phyloP scores from a whole-genome alignment of 2,888 invertebrate species.

The Proisotoma minuta region DNA sequence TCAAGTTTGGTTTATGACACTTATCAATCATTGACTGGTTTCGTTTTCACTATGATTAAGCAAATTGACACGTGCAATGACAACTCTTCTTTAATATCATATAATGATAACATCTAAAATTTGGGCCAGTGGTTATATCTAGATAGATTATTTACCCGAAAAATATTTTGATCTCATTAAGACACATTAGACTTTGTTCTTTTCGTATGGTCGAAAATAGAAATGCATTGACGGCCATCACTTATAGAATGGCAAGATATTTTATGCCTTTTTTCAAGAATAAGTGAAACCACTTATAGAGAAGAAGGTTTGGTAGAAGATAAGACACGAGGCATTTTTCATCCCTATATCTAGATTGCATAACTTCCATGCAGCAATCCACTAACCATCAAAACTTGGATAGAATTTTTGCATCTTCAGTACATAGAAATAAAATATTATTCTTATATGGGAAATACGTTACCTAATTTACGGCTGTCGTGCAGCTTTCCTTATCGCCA shows the following conservation, averaged over 20 bases:
- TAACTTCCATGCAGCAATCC: background rate
- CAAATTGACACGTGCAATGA: too few species aligned
- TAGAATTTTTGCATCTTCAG: background rate
- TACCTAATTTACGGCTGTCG: too few species aligned
- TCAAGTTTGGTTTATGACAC: too few species aligned
- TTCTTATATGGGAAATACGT: background rate
- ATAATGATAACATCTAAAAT: too few species aligned
- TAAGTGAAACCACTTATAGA: background rate
- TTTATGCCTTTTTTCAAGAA: background rate
- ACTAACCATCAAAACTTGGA: background rate
- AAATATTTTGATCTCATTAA: too few species aligned
- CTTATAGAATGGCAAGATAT: background rate
- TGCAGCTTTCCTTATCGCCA: too few species aligned
- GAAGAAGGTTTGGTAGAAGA: slow-evolving; percentile 1
- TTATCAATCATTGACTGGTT: too few species aligned
- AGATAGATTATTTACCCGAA: too few species aligned
- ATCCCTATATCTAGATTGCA: background rate
- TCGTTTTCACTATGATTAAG: too few species aligned
- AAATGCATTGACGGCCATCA: background rate
- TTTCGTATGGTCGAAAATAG: background rate
- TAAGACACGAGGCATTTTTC: slow-evolving; percentile 15
- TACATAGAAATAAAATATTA: background rate
- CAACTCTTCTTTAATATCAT: too few species aligned
- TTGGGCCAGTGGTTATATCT: too few species aligned
- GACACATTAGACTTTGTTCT: background rate